phyloP scores from a whole-genome alignment of 2,888 invertebrate genomes.

The Chrysolina americana region DNA sequence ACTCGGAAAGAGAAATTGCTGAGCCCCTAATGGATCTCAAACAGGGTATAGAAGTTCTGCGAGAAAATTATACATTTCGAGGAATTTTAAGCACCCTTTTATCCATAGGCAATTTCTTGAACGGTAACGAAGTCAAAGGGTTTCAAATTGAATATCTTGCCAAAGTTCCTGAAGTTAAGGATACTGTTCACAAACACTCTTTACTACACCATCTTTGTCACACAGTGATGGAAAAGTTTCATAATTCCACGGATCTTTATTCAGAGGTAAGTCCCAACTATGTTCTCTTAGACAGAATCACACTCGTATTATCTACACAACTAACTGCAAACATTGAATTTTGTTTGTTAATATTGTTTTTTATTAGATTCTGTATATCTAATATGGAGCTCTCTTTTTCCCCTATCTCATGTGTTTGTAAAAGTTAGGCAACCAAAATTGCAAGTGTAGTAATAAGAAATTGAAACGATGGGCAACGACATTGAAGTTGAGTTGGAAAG shows the following conservation, averaged over 20 bases:
- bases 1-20: slow-evolving; percentile 97
- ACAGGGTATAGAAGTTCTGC: slow-evolving; percentile 93
- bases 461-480: no score
- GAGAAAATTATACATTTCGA: slow-evolving; percentile 94
- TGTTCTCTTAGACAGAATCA: no score
- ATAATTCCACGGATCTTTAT: slow-evolving; percentile 96
- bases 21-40: slow-evolving; percentile 99
- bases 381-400: no score
- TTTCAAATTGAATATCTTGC: slow-evolving; percentile 98
- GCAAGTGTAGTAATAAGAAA: no score
- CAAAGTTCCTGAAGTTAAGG: slow-evolving; percentile 98
- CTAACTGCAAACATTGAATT: no score
- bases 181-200: slow-evolving; percentile 99
- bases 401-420: no score
- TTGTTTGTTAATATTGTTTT: no score
- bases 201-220: slow-evolving; percentile 96
- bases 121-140: slow-evolving; percentile 93
- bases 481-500: no score
- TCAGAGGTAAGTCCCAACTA: slow-evolving; percentile 83
- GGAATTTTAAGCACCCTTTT: slow-evolving; percentile 94
- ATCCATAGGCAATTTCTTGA: slow-evolving; percentile 96
- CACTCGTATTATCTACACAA: no score
- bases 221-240: slow-evolving; percentile 97
- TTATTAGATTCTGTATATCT: no score
- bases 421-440: no score